Evolutionary conservation across 2,888 invertebrate genomes (phyloP).

Genomic region (Patella depressa): DNA sequence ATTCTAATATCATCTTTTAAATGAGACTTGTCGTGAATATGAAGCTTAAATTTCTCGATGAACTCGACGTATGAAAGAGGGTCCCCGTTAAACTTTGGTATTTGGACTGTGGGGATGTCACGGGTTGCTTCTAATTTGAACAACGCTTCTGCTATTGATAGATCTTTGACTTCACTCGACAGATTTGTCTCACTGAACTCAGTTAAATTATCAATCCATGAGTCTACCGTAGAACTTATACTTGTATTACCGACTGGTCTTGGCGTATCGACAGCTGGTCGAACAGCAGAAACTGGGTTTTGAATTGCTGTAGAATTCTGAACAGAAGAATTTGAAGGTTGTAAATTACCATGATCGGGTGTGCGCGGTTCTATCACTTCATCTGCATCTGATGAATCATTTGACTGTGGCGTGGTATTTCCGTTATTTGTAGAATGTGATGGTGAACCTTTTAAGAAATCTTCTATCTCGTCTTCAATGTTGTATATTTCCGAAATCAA

Average conservation of each 20-base stretch:
- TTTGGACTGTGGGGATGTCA: conserved; percentile 5
- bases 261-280: neutral
- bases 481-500: neutral
- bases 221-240: neutral
- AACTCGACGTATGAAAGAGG: conserved; percentile 19
- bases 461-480: neutral
- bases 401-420: neutral
- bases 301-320: neutral
- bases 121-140: conserved; percentile 8
- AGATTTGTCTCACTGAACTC: conserved; percentile 11
- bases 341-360: neutral
- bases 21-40: conserved; percentile 23
- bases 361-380: neutral
- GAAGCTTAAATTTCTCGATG: conserved; percentile 19
- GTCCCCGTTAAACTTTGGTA: conserved; percentile 21
- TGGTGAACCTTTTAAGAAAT: neutral
- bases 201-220: neutral
- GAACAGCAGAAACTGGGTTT: neutral
- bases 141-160: conserved; percentile 13
- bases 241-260: neutral
- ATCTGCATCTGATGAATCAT: neutral
- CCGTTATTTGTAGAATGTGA: neutral
- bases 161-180: neutral
- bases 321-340: neutral
- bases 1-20: conserved; percentile 23